A percentile compares a stretch with the other conserved stretches of the same genome.
Conservation (phyloP, 2,113 vertebrate species). For the Aleadryas rufinucha region DNA sequence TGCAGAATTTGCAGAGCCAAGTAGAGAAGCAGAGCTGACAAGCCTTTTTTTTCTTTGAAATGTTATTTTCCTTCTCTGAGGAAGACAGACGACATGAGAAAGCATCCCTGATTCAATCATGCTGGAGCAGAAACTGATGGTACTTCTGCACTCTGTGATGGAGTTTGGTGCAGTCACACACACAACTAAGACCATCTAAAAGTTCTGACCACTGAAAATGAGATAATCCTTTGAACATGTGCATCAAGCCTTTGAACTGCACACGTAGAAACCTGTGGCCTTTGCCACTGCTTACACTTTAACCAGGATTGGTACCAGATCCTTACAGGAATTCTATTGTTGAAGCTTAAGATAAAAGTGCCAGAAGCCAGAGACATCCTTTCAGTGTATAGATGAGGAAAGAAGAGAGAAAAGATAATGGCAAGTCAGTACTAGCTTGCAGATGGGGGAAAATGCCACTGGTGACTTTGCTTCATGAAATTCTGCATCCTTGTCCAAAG, state of each 20-base stretch:
- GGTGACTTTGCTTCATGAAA: background rate
- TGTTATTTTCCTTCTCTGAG: background rate
- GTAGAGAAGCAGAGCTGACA: background rate
- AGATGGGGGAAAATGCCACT: background rate
- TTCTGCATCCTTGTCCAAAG: background rate
- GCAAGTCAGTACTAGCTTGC: background rate
- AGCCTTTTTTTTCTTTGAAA: background rate
- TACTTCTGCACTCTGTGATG: background rate
- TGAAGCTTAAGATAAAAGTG: background rate
- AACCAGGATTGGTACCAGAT: background rate
- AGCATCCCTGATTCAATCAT: fast-evolving
- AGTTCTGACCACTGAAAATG: background rate
- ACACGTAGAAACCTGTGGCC: background rate
- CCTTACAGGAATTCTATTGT: background rate
- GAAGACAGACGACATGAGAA: background rate
- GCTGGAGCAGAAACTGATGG: background rate
- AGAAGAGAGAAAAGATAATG: background rate
- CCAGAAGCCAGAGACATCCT: background rate
- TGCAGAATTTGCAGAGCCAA: background rate
- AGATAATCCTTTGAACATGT: background rate
- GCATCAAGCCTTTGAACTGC: background rate
- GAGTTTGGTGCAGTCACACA: background rate
- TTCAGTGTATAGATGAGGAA: background rate
- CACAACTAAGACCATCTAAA: background rate
- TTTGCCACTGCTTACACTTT: background rate